Base-by-base conservation (phyloP, 2,113 vertebrate genomes). In the Neolamprologus hecqui region DNA sequence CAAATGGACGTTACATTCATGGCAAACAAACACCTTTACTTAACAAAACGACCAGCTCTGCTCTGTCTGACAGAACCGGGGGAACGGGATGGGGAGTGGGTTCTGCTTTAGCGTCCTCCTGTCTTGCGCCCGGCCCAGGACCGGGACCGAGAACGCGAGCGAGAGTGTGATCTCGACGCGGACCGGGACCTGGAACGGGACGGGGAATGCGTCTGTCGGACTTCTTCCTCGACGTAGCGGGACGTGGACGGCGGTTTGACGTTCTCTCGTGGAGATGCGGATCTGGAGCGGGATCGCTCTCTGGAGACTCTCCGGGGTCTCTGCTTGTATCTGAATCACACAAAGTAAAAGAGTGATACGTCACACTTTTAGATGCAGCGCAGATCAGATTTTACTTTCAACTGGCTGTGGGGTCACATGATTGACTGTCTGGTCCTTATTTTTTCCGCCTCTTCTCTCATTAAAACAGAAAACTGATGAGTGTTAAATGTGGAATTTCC, bases 71-170 rank as follows among this genome's bases (percentile, higher is more conserved):
- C 75, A 21, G 15, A 55, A 82, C 9, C n/a, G 60, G 35, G 54
- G 33, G 33, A 53, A 33, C 7, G 68, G 23, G 5, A 7, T 5
- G n/a, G 42, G 17, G 60, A 35, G 60, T 37, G 9, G 73, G 14
- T 42, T 19, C 37, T 8, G 33, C 35, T 80, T 77, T 23, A 99
- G 95, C 97, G 98, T 87, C 98, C 98, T 92, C 98, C 98, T 47
- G 98, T 98, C 95, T 99, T 99, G 92, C 97, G 98, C 79, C 97
- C 98, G 79, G 98, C 98, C 98, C 98, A 99, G 63, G 98, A 99
- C 84, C 98, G 97, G 88, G 98, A 99, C 79, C 97, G 89, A 8
- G 94, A 95, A 1, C 93, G 95, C 0, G 96, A 94, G 3, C 82
- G 94, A 1, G 96, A 96, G 26, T 96, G 96, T 49, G 98, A 99